phyloP scores from a whole-genome alignment of 2,113 vertebrate genomes.

The Cebus imitator region DNA sequence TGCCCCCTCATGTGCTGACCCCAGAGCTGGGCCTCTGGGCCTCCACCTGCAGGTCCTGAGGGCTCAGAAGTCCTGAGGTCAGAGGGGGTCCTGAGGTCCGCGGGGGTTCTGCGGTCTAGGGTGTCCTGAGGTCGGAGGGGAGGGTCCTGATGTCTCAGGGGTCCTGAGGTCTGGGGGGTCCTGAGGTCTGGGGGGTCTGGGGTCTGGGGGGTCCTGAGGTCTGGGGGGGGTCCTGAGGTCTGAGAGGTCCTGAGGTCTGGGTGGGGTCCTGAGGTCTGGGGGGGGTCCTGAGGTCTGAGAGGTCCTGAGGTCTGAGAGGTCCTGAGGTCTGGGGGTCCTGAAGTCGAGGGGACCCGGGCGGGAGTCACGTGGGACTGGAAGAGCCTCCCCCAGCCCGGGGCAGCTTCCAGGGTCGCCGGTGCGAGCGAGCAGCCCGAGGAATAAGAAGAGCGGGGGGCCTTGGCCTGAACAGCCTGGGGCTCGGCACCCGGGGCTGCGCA shows the following conservation, averaged over 20 bases:
- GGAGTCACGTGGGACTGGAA: too few species aligned
- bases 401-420: too few species aligned
- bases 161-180: too few species aligned
- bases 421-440: too few species aligned
- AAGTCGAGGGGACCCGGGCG: too few species aligned
- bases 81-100: neutral
- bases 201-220: neutral
- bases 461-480: neutral
- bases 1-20: neutral
- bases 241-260: neutral
- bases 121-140: accelerated
- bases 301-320: neutral
- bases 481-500: neutral
- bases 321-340: too few species aligned
- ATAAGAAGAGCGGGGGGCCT: neutral
- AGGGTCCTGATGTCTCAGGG: neutral
- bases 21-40: too few species aligned
- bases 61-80: too few species aligned
- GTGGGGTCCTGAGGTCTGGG: too few species aligned
- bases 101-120: accelerated
- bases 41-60: neutral
- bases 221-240: neutral
- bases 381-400: too few species aligned
- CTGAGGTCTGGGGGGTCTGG: neutral
- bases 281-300: neutral